phyloP scores from a whole-genome alignment of 2,113 vertebrate species.

The Procavia capensis region DNA sequence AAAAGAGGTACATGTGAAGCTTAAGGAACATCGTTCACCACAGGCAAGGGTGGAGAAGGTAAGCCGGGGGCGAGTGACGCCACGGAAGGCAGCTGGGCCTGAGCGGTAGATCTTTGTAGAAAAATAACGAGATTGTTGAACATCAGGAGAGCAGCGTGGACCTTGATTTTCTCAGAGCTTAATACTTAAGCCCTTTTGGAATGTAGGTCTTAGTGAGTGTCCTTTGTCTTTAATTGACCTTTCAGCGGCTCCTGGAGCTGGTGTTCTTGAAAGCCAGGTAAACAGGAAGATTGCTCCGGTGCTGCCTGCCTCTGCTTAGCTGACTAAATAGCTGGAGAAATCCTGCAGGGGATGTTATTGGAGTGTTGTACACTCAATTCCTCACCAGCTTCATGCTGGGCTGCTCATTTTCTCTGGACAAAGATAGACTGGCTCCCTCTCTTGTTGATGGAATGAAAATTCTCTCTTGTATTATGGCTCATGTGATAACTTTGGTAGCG shows the following conservation, averaged over 20 bases:
- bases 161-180: slow-evolving; percentile 58
- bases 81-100: not conserved
- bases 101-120: not conserved
- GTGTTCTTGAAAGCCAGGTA: not conserved
- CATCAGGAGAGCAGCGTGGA: not conserved
- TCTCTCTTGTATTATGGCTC: slow-evolving; percentile 72
- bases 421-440: slow-evolving; percentile 78
- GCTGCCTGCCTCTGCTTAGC: slow-evolving; percentile 76
- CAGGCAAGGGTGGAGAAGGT: not conserved
- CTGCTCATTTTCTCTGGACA: slow-evolving; percentile 76
- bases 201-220: slow-evolving; percentile 72
- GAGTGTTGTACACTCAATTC: not conserved
- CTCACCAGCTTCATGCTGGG: slow-evolving; percentile 60
- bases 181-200: slow-evolving; percentile 24
- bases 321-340: slow-evolving; percentile 40
- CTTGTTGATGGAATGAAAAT: slow-evolving; percentile 68
- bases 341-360: slow-evolving; percentile 62
- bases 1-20: not conserved
- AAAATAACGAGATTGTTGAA: slow-evolving; percentile 40
- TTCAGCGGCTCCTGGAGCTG: not conserved
- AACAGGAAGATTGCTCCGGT: not conserved
- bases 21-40: not conserved
- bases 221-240: slow-evolving; percentile 81
- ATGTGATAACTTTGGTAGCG: slow-evolving; percentile 53
- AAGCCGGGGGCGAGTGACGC: not conserved